Evolutionary conservation across 2,113 vertebrate genomes (phyloP).

Genomic region (Xenus cinereus): DNA sequence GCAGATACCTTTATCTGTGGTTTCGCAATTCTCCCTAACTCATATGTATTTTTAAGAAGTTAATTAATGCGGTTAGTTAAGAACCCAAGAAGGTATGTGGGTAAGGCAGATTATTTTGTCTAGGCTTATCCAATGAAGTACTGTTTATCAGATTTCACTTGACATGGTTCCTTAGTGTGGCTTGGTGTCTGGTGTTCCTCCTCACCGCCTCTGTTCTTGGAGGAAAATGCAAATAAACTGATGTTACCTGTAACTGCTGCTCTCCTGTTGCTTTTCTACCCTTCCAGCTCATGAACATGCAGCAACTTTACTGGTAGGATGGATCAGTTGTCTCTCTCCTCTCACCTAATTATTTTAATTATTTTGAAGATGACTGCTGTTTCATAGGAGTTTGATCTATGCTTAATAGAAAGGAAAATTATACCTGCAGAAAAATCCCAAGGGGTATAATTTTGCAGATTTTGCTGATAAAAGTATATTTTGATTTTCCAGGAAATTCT

Average conservation of each 20-base stretch:
- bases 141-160: background rate
- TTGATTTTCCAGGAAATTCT: background rate
- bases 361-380: background rate
- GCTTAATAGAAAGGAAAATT: background rate
- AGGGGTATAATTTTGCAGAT: background rate
- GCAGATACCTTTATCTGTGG: background rate
- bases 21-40: background rate
- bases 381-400: background rate
- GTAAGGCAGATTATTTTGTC: background rate
- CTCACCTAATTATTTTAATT: rapidly evolving
- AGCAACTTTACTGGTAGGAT: background rate
- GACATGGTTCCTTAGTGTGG: background rate
- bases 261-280: background rate
- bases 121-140: background rate
- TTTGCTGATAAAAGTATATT: background rate
- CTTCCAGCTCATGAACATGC: background rate
- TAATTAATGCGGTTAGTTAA: background rate
- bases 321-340: background rate
- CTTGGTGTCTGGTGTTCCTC: background rate
- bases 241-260: background rate
- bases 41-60: background rate
- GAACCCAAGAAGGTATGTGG: background rate
- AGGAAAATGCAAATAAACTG: background rate
- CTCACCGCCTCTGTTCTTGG: background rate
- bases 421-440: background rate